Evolutionary conservation across 2,888 invertebrate genomes (phyloP).

Genomic region (Perizoma flavofasciatum): DNA sequence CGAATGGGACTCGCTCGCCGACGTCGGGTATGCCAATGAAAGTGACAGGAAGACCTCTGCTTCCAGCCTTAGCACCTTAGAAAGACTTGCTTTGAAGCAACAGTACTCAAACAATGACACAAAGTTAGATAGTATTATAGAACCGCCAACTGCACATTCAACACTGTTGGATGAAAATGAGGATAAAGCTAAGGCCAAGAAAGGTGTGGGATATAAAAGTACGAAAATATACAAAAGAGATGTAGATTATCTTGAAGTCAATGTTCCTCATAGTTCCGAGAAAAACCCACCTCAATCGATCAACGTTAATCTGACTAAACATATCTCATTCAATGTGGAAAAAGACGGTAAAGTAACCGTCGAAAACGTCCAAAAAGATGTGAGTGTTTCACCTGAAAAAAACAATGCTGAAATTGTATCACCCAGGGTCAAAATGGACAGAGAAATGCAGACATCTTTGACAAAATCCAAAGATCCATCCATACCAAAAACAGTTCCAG

Average conservation of each 20-base stretch:
- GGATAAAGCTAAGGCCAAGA: conserved; percentile 58
- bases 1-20: conserved; percentile 95
- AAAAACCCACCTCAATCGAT: conserved; percentile 57
- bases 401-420: conserved; percentile 43
- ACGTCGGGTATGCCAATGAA: conserved; percentile 90
- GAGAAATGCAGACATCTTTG: conserved; percentile 71
- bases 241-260: conserved; percentile 68
- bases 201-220: conserved; percentile 58
- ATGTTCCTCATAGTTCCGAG: conserved; percentile 58
- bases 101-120: conserved; percentile 74
- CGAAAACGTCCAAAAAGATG: conserved; percentile 58
- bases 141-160: conserved; percentile 80
- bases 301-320: conserved; percentile 75
- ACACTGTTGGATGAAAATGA: conserved; percentile 73
- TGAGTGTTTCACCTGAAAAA: conserved; percentile 62
- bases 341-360: conserved; percentile 65
- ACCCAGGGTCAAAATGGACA: conserved; percentile 55
- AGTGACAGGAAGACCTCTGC: conserved; percentile 78
- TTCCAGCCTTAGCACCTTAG: conserved; percentile 84
- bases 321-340: conserved; percentile 77
- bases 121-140: conserved; percentile 58
- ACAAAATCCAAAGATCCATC: conserved; percentile 45
- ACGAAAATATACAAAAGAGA: conserved; percentile 72
- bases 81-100: conserved; percentile 84
- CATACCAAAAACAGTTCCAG: conserved; percentile 31